Base-by-base conservation (phyloP, 2,797 vertebrate species). In the Phyllotis vaccarum region DNA sequence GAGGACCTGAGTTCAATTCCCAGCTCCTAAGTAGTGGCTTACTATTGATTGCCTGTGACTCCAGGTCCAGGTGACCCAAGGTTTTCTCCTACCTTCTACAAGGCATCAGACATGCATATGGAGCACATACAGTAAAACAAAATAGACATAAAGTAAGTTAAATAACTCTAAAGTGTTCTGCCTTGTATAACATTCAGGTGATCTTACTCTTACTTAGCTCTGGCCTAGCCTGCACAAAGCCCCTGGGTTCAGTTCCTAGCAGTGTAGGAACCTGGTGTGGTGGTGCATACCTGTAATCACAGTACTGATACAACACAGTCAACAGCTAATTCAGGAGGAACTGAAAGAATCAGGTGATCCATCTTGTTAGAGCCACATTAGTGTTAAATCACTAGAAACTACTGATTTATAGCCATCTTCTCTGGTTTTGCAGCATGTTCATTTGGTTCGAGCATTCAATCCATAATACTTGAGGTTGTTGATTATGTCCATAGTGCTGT, bases 361-460 rank as follows among this genome's bases (percentile, higher is more conserved):
- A 21, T 14, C 89, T 91, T 56, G 94, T 87, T 90, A 27, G 31
- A 90, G 27, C 40, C 80, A 58, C 31, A 37, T 82, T 95, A 86
- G 17, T 83, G 34, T 60, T 92, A 80, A 89, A 43, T 91, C 54
- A 83, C 43, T 91, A 86, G 76, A 92, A 83, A 34, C 27, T 29
- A 86, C 22, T 60, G 91, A n/a, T 94, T 91, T 21, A 40, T 49
- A 16, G n/a, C 58, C 46, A 60, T 86, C 29, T 91, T 96, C 40
- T 70, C 13, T 93, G 22, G 58, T 86, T 82, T 62, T 96, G n/a
- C 34, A 52, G 37, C 49, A 31, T 4, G 8, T 90, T 93, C 31
- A 82, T 85, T 75, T 96, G 56, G 10, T 70, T 91, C 89, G 27
- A 52, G 58, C 29, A 37, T 91, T 92, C 70, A 94, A 22, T 90